phyloP scores from a whole-genome alignment of 2,888 invertebrate genomes.

The Athetis lepigone region DNA sequence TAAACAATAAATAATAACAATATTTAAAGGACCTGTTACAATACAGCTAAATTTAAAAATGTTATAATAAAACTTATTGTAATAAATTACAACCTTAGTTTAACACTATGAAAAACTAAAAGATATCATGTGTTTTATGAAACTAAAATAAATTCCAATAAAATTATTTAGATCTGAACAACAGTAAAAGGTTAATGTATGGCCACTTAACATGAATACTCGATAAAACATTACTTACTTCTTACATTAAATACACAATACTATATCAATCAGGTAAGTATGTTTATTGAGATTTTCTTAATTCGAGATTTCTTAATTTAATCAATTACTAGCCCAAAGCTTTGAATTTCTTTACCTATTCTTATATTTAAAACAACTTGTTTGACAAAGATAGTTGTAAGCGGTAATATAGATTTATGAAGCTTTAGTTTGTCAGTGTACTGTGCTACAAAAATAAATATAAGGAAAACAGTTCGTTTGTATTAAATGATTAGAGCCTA shows the following conservation, averaged over 20 bases:
- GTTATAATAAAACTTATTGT: slow-evolving; percentile 6
- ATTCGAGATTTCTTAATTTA: slow-evolving; percentile 19
- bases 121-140: slow-evolving; percentile 15
- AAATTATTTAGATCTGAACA: slow-evolving; percentile 58
- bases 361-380: slow-evolving; percentile 1
- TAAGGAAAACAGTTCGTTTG: too few species aligned
- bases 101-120: slow-evolving; percentile 19
- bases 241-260: slow-evolving; percentile 26
- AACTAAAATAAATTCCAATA: slow-evolving; percentile 45
- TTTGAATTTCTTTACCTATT: neutral
- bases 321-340: neutral
- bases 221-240: slow-evolving; percentile 30
- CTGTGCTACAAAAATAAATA: neutral
- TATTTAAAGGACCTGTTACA: slow-evolving; percentile 9
- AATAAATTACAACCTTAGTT: slow-evolving; percentile 21
- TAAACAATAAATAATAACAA: neutral
- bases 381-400: slow-evolving; percentile 17
- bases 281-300: slow-evolving; percentile 4
- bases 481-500: too few species aligned
- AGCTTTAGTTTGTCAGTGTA: slow-evolving; percentile 4
- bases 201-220: slow-evolving; percentile 62
- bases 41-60: slow-evolving; percentile 16
- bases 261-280: slow-evolving; percentile 20
- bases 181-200: slow-evolving; percentile 61
- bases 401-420: slow-evolving; percentile 1